Conservation (phyloP, 2,888 invertebrate genomes). For the Caenorhabditis becei region DNA sequence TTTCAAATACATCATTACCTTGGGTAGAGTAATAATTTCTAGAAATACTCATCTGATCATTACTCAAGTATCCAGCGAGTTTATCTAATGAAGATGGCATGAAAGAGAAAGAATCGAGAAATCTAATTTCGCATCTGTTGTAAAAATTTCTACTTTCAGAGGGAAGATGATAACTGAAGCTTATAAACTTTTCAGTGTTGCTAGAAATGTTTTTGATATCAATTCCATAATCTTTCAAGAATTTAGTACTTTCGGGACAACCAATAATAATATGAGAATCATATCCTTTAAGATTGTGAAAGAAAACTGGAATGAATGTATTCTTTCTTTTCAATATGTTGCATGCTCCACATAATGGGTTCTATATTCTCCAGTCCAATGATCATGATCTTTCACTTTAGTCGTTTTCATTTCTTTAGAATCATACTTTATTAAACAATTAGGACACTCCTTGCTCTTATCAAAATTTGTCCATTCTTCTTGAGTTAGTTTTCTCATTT, state of each 20-base stretch:
- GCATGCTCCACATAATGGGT: slow-evolving; percentile 58
- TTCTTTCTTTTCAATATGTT: slow-evolving; percentile 62
- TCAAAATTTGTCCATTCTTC: slow-evolving; percentile 23
- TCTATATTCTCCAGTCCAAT: slow-evolving; percentile 64
- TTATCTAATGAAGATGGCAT: slow-evolving; percentile 57
- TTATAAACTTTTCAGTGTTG: slow-evolving; percentile 67
- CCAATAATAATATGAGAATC: slow-evolving; percentile 67
- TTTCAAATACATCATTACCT: slow-evolving; percentile 44
- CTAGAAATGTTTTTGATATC: slow-evolving; percentile 58
- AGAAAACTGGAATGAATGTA: slow-evolving; percentile 68
- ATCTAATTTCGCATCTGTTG: slow-evolving; percentile 61
- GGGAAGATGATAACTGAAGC: slow-evolving; percentile 65
- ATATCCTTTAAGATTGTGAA: slow-evolving; percentile 70
- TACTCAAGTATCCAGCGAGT: slow-evolving; percentile 65
- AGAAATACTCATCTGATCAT: slow-evolving; percentile 49
- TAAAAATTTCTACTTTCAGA: slow-evolving; percentile 3
- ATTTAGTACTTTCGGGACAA: slow-evolving; percentile 40
- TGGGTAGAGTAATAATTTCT: slow-evolving; percentile 54
- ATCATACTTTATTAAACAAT: slow-evolving; percentile 30
- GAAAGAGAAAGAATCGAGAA: slow-evolving; percentile 70
- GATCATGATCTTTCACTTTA: slow-evolving; percentile 62
- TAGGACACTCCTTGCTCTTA: slow-evolving; percentile 21
- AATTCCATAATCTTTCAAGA: slow-evolving; percentile 43
- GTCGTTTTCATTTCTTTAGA: too few relatives aligned
- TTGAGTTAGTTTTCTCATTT: slow-evolving; percentile 45